phyloP scores from a whole-genome alignment of 2,888 invertebrate species.

The Nemotelus pantherinus region DNA sequence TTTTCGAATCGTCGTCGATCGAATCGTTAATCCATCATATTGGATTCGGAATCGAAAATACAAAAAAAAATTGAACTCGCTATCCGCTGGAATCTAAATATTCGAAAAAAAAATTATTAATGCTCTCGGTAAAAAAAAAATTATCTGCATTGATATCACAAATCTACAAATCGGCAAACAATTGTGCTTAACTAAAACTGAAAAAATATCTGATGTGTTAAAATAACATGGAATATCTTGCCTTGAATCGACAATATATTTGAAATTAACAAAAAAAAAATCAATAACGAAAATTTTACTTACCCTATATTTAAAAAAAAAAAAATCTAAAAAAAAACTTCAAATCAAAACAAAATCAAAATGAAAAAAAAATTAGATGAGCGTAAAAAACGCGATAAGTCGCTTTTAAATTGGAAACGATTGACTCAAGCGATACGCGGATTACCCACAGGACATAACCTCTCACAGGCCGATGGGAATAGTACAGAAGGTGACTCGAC shows the following conservation, averaged over 20 bases:
- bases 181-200: conserved; percentile 18
- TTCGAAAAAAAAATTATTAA: not conserved
- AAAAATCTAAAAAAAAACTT: conserved; percentile 17
- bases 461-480: conserved; percentile 88
- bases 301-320: not conserved
- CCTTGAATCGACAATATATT: conserved; percentile 11
- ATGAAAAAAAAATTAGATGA: conserved; percentile 58
- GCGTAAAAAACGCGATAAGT: conserved; percentile 65
- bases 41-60: conserved; percentile 27
- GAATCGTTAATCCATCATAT: not conserved
- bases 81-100: conserved; percentile 1
- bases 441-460: conserved; percentile 82
- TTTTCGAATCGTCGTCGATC: conserved; percentile 15
- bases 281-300: conserved; percentile 17
- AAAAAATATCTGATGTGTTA: not conserved
- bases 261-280: conserved; percentile 9
- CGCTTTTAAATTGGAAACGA: conserved; percentile 66
- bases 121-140: not conserved
- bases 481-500: conserved; percentile 73
- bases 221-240: not conserved
- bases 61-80: not conserved
- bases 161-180: conserved; percentile 47
- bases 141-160: conserved; percentile 7
- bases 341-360: conserved; percentile 21
- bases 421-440: conserved; percentile 66